Conservation (phyloP, 30 jellyfish, hydroid and myxozoan species). For the Mastigias papua region DNA sequence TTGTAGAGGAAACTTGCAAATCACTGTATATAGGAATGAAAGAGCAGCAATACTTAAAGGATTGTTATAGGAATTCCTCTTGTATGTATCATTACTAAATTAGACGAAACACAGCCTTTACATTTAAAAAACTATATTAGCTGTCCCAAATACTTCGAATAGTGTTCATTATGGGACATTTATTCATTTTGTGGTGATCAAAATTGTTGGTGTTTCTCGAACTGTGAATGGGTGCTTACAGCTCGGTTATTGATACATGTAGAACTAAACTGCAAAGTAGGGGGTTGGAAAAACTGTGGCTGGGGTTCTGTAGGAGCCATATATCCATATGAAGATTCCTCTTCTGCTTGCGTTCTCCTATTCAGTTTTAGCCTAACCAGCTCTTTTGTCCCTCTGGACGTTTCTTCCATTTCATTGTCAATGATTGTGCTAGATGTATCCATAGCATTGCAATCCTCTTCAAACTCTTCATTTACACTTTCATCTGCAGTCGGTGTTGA, state of each 20-base stretch:
- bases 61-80: not conserved
- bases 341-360: constrained; percentile 23
- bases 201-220: not conserved
- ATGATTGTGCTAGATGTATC: not conserved
- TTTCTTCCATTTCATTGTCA: not conserved
- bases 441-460: not conserved
- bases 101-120: not conserved
- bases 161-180: no score
- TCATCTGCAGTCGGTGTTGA: not conserved
- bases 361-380: not conserved
- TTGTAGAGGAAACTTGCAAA: constrained; percentile 25
- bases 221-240: constrained; percentile 12
- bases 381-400: constrained; percentile 4
- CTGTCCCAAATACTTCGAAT: no score
- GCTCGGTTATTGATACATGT: constrained; percentile 10
- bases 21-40: constrained; percentile 31
- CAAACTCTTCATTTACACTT: not conserved
- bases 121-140: no score
- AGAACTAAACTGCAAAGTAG: not conserved
- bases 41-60: constrained; percentile 43
- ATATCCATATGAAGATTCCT: constrained; percentile 7
- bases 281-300: constrained; percentile 21
- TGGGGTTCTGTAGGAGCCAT: not conserved
- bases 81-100: not conserved
- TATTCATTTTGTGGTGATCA: not conserved